phyloP scores from a whole-genome alignment of 2,113 vertebrate genomes.

The Erpornis zantholeuca region DNA sequence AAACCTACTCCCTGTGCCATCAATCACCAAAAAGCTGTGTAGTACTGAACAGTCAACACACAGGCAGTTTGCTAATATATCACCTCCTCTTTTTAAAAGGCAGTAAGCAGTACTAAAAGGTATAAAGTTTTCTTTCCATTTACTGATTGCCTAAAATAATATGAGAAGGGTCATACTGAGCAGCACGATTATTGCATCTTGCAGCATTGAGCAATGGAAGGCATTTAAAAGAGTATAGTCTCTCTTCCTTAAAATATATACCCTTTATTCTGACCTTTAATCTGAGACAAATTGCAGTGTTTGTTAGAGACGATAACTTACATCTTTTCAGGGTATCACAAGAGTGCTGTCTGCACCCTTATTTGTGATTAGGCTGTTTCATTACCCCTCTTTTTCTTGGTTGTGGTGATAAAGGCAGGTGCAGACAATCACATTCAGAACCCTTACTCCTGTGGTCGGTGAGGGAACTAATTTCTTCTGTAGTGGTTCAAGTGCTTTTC shows the following conservation, averaged over 20 bases:
- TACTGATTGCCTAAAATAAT: not conserved
- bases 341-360: not conserved
- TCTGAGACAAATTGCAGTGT: not conserved
- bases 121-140: not conserved
- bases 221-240: not conserved
- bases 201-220: not conserved
- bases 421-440: not conserved
- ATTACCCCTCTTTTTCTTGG: not conserved
- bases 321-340: not conserved
- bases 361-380: not conserved
- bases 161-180: not conserved
- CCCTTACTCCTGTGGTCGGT: not conserved
- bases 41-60: not conserved
- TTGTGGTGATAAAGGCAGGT: not conserved
- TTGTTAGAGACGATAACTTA: not conserved
- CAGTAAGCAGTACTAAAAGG: not conserved
- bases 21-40: not conserved
- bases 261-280: not conserved
- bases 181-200: not conserved
- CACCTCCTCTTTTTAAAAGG: not conserved
- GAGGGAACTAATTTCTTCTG: not conserved
- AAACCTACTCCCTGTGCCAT: not conserved
- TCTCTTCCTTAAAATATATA: not conserved
- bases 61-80: not conserved
- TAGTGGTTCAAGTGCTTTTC: not conserved